Percentiles rank a stretch among this genome's conserved stretches.
Evolutionary conservation across 2,797 vertebrate genomes (phyloP).

Genomic region (Pantherophis vulpinus): DNA sequence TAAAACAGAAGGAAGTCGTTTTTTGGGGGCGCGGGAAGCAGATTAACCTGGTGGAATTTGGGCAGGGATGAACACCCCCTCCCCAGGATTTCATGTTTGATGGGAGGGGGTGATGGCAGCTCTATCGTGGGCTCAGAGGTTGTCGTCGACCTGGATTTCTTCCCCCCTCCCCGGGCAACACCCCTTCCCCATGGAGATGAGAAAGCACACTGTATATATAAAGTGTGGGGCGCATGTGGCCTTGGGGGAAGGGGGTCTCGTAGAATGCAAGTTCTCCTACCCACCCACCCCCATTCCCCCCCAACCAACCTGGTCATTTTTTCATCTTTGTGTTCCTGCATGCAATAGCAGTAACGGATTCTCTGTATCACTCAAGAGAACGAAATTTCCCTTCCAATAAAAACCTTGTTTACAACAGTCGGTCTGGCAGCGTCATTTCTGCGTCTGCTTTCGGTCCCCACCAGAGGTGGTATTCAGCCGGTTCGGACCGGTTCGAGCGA

Average conservation of each 20-base stretch:
- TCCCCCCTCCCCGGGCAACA: not conserved
- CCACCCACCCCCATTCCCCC: not conserved
- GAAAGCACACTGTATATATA: slow-evolving; percentile 57
- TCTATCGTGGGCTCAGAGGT: not conserved
- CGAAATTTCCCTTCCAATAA: slow-evolving; percentile 66
- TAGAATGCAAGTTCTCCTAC: slow-evolving; percentile 29
- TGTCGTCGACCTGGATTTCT: not conserved
- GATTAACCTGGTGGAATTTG: not conserved
- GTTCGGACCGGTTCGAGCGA: fast-evolving
- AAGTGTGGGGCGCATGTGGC: slow-evolving; percentile 4
- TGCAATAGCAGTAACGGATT: slow-evolving; percentile 59
- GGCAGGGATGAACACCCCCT: not conserved
- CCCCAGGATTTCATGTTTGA: not conserved
- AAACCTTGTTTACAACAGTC: slow-evolving; percentile 72
- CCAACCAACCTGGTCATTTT: slow-evolving; percentile 29
- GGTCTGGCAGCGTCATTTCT: not conserved
- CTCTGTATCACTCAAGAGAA: slow-evolving; percentile 61
- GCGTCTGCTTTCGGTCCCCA: not conserved
- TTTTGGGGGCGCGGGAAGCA: not conserved
- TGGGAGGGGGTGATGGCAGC: not conserved
- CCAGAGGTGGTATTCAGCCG: no score
- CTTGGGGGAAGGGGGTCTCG: slow-evolving; percentile 37
- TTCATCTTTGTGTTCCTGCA: slow-evolving; percentile 64
- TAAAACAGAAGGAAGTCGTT: not conserved
- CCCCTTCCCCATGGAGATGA: slow-evolving; percentile 1